Evolutionary conservation across 2,888 invertebrate species (phyloP), one percentile per base, ranked within the genome.

Genomic region (Dicranocentrus wangi): DNA sequence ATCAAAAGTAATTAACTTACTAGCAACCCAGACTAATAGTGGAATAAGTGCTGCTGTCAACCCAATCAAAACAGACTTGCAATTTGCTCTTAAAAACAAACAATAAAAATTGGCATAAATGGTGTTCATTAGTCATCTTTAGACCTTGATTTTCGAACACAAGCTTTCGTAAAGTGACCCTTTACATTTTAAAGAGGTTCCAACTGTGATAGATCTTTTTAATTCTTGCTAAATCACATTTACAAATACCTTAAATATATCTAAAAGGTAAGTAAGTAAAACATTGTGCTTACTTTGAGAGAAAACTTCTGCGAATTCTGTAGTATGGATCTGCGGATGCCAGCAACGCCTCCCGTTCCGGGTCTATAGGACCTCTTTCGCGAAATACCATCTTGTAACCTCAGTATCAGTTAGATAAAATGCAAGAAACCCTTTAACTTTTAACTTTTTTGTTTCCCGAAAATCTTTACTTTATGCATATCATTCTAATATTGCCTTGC

Each of bases 1-100:
- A 39, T 39, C 5, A 39, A 8, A 39, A 13, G 7, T 39, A 39
- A 39, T 8, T 3, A 51, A 10, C 65, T 80, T 66, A 80, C 80
- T 75, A 51, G 68, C 53, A 28, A 81, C 13, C 69, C 68, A 75
- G 1, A 81, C 27, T 2, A 81, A 21, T 8, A 81, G 53, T 2
- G 75, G 73, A 15, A 81, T 60, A 1, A 81, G 61, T 1, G 73
- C 81, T 0, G 81, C 81, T 17, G 55, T 15, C 10, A 79, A 32
- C 5, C 42, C 58, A 17, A 79, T 10, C 3, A 58, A 15, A 2
- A 66, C 47, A 2, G 72, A 72, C 32, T 72, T 72, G 58, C 66
- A 72, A 32, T 65, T 66, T 23, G 32, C 19, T 13, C 73, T 75
- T n/a, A n/a, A n/a, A 42, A 47, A 3, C 15, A 63, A 63, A 63